Evolutionary conservation across 2,888 invertebrate species (phyloP).

Genomic region (Steinernema scapterisci): DNA sequence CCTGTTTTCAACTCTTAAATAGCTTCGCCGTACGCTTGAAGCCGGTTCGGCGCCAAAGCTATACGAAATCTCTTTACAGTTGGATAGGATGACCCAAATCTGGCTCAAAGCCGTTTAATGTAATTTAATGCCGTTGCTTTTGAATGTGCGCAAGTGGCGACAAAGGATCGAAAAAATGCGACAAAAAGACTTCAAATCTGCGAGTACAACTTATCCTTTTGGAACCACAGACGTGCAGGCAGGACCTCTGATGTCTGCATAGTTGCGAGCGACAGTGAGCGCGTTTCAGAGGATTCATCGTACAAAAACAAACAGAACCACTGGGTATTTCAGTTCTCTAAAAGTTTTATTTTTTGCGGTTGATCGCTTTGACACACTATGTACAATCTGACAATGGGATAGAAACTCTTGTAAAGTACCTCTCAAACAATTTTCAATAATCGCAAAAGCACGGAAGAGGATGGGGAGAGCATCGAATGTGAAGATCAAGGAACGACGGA

Average conservation of each 20-base stretch:
- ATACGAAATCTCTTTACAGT: slow-evolving; percentile 29
- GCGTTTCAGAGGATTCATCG: too few relatives aligned
- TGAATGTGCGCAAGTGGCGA: not conserved
- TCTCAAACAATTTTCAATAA: not conserved
- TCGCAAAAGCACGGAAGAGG: not conserved
- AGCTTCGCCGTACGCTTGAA: slow-evolving; percentile 4
- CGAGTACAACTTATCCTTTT: slow-evolving; percentile 28
- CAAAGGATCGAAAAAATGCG: slow-evolving; percentile 31
- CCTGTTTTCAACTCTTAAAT: slow-evolving; percentile 29
- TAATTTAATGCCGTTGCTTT: slow-evolving; percentile 32
- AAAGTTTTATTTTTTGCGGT: not conserved
- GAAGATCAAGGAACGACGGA: not conserved
- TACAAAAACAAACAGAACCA: too few relatives aligned
- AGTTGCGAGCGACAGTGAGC: too few relatives aligned
- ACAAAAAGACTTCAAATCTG: slow-evolving; percentile 20
- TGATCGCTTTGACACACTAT: not conserved
- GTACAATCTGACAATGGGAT: not conserved
- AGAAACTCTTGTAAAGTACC: not conserved
- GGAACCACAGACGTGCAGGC: not conserved
- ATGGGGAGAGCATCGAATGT: not conserved
- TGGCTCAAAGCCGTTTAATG: slow-evolving; percentile 33
- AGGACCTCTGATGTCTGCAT: too few relatives aligned
- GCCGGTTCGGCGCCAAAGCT: slow-evolving; percentile 31
- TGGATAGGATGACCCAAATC: slow-evolving; percentile 30
- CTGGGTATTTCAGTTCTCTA: too few relatives aligned